phyloP scores from a whole-genome alignment of 1,140 invertebrate species.

The Dreissena rostriformis region DNA sequence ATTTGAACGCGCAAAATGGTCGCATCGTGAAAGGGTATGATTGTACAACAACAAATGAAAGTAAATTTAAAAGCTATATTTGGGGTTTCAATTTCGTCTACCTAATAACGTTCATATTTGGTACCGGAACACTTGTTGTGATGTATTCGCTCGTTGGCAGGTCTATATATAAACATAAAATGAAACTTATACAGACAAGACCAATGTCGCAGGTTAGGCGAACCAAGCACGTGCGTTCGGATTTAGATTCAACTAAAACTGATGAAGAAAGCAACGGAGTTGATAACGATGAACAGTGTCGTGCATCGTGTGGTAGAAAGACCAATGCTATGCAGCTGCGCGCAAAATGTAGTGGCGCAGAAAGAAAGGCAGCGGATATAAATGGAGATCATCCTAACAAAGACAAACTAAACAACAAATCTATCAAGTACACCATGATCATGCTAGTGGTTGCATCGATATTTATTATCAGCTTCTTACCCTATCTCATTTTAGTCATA shows the following conservation, averaged over 20 bases:
- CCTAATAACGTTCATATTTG: constrained; percentile 6
- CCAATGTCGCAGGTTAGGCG: not conserved
- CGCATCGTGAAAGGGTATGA: not conserved
- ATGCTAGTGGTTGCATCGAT: constrained; percentile 26
- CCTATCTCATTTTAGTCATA: constrained; percentile 10
- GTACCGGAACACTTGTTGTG: not conserved
- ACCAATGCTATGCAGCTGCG: not conserved
- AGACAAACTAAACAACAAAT: not conserved
- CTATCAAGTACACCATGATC: constrained; percentile 15
- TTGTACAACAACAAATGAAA: constrained; percentile 13
- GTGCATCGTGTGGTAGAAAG: not conserved
- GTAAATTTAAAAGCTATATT: not conserved
- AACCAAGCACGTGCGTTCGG: not conserved
- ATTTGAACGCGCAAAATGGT: constrained; percentile 5
- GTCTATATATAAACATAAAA: not conserved
- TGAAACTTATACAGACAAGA: not conserved
- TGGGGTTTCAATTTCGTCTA: constrained; percentile 9
- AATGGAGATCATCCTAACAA: not conserved
- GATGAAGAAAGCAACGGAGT: not conserved
- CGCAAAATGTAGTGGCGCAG: not conserved
- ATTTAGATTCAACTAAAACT: not conserved
- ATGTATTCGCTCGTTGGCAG: constrained; percentile 11
- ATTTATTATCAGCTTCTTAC: constrained; percentile 31
- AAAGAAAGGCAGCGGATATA: not conserved
- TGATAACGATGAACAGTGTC: no score